Evolutionary conservation across 1,140 invertebrate species (phyloP), one percentile per base, ranked within the genome.

Genomic region (Caenorhabditis remanei): DNA sequence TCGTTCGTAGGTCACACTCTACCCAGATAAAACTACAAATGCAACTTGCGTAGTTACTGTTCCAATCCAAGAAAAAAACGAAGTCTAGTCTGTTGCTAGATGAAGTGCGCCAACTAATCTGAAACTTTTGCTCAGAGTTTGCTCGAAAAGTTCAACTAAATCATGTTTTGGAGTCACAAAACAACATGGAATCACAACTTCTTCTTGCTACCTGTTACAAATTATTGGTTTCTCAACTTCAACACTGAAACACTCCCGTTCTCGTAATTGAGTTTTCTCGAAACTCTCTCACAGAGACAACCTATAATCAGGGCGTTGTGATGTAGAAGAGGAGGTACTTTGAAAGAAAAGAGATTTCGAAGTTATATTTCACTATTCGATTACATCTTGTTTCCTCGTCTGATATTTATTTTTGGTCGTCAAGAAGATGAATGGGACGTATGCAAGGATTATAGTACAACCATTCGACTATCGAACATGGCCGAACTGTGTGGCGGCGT

Each of bases 211-310:
- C 32, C 32, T 16, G 50, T 14, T 14, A 53, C 50, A 53, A 11
- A 53, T 53, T 53, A 14, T 6, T 11, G 11, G 50, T 53, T 14
- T 11, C 50, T 16, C 16, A 53, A 53, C 13, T 14, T 53, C 16
- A 24, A 13, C 21, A 63, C 21, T 19, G 21, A 63, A 63, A 11
- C 19, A 7, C 9, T n/a, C 14, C 8, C 61, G n/a, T 63, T 32
- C 14, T 40, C 11, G 24, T 63, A 63, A 63, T 63, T 63, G 61
- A 63, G 24, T 63, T 63, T 63, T 63, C 61, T 24, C 32, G 61
- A 63, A 63, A 63, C 61, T 40, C 24, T 58, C n/a, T 58, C 19
- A n/a, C 19, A 63, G 61, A 63, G 21, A 63, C 32, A 32, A 19
- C 56, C 61, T 40, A 63, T 32, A 63, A 63, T 63, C 61, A 32